Base-by-base conservation (phyloP, 2,888 invertebrate genomes). In the Drosophila prostipennis region DNA sequence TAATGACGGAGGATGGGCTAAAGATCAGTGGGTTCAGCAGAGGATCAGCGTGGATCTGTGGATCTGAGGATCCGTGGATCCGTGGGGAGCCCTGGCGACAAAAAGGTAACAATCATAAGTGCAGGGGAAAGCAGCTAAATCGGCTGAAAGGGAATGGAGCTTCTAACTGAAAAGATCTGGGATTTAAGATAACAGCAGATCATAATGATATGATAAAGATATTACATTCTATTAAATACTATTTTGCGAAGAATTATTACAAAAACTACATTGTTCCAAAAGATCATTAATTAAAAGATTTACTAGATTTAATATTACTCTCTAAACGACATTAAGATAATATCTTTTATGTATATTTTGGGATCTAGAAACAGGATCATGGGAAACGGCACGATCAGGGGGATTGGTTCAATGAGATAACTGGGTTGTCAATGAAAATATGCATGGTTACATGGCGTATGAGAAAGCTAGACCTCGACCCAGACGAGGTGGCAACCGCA, bases 391-490 rank as follows among this genome's bases (percentile, higher is more conserved):
- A 5, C 19, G 23, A 29, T 11, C 34, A 11, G 10, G 10, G 10
- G 34, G 34, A 10, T 46, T 13, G 13, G n/a, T 34, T 34, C 32
- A 34, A 16, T 48, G 32, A 16, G 48, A 48, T 48, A 32, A 34
- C 32, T 48, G 32, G 46, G 29, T 32, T 32, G 29, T 32, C 46
- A 16, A 29, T 46, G 23, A 16, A 32, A 16, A 14, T 46, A 16
- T 32, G 14, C 29, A 6, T 32, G 6, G 14, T 5, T 40, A 16
- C 19, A 6, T 13, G 7, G 63, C 39, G 45, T 45, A 32, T 61
- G 60, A 7, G 60, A 61, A 61, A 60, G 60, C 40, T 8, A 42
- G 54, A 23, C 23, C 43, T 48, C 48, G 48, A 48, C 32, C 16
- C 16, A 48, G 48, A 48, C 32, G 40, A 53, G 40, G 26, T 40